Evolutionary conservation across 2,888 invertebrate genomes (phyloP).

Genomic region (Tetragonisca angustula): DNA sequence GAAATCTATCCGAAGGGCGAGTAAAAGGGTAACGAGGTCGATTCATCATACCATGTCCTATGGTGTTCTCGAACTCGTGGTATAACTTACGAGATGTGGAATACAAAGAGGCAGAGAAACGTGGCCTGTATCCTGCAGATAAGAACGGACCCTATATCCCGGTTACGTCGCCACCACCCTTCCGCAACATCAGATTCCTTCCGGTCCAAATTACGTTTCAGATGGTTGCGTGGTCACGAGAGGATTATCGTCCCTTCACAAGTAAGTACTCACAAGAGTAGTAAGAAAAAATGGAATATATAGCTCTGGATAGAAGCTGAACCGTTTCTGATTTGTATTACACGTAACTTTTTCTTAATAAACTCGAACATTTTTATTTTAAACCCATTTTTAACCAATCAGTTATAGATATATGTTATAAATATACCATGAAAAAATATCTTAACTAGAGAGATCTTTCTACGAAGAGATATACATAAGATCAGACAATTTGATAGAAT

Average conservation of each 20-base stretch:
- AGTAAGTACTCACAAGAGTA: background rate
- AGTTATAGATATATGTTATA: background rate
- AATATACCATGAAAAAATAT: too few species aligned
- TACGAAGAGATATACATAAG: background rate
- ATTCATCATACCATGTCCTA: constrained; percentile 81
- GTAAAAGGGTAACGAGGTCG: constrained; percentile 79
- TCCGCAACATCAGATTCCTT: constrained; percentile 58
- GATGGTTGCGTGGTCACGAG: constrained; percentile 60
- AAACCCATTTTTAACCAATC: too few species aligned
- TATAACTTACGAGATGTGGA: constrained; percentile 68
- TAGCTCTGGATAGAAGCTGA: background rate
- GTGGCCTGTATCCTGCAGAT: constrained; percentile 81
- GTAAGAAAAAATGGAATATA: constrained; percentile 7
- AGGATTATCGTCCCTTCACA: constrained; percentile 40
- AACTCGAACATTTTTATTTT: background rate
- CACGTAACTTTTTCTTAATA: background rate
- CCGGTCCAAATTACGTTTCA: constrained; percentile 53
- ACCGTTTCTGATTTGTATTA: background rate
- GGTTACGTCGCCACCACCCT: constrained; percentile 47
- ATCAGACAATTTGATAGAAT: background rate
- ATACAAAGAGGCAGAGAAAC: constrained; percentile 65
- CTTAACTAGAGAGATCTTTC: background rate
- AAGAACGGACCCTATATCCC: constrained; percentile 82
- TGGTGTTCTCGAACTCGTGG: constrained; percentile 61
- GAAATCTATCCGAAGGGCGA: constrained; percentile 61